Evolutionary conservation across 2,888 invertebrate species (phyloP).

Genomic region (Eupithecia centaureata): DNA sequence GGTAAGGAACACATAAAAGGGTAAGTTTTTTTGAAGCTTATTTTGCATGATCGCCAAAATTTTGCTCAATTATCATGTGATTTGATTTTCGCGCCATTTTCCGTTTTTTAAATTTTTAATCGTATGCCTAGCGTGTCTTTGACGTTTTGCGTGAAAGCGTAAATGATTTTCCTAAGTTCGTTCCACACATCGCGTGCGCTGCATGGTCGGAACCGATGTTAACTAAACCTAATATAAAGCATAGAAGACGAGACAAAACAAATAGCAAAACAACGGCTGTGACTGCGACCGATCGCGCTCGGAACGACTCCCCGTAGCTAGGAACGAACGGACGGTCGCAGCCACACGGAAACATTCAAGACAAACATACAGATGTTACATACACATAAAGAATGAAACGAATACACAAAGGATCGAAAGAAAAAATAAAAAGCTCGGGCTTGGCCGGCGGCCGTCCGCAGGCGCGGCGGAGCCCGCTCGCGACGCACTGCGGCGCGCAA

Average conservation of each 20-base stretch:
- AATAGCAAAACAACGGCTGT: conserved; percentile 77
- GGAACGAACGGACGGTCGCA: conserved; percentile 64
- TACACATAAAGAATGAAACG: conserved; percentile 85
- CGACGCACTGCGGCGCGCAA: conserved; percentile 83
- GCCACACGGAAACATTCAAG: conserved; percentile 80
- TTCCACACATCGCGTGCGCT: conserved; percentile 72
- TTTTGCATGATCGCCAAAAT: conserved; percentile 83
- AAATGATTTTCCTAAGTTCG: conserved; percentile 83
- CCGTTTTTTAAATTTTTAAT: conserved; percentile 74
- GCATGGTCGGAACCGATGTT: conserved; percentile 73
- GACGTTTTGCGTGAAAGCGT: conserved; percentile 84
- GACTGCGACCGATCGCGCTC: conserved; percentile 73
- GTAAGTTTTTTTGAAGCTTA: conserved; percentile 84
- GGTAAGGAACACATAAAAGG: conserved; percentile 86
- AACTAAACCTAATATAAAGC: conserved; percentile 74
- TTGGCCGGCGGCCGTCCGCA: conserved; percentile 74
- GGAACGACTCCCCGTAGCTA: neutral
- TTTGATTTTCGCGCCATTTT: conserved; percentile 76
- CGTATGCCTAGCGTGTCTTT: conserved; percentile 74
- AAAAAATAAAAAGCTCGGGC: conserved; percentile 81
- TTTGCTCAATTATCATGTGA: conserved; percentile 75
- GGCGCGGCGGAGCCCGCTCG: conserved; percentile 76
- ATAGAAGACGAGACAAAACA: conserved; percentile 84
- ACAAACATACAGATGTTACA: conserved; percentile 85
- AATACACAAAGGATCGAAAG: conserved; percentile 83